Evolutionary conservation across 2,113 vertebrate genomes (phyloP), one percentile per base, ranked within the genome.

Genomic region (Ivindomyrus marchei): DNA sequence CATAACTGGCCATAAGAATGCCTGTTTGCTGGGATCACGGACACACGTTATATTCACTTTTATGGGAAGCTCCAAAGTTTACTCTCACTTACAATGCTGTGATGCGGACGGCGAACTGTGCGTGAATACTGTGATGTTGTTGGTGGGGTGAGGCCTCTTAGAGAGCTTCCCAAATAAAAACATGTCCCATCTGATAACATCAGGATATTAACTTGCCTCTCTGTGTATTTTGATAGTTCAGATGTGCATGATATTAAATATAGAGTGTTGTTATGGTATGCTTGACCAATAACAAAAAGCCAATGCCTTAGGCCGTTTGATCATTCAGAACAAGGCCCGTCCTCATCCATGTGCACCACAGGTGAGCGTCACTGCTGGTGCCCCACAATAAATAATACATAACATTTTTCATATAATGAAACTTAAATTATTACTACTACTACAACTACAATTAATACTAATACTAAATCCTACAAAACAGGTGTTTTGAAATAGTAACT

Each of bases 11-110:
- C 86, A 58, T 11, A 74, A 83, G 49, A 88, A 84, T 90, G 86
- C 42, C 58, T 47, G 90, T 88, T 88, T 56, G 50, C 49, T 88
- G 70, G 17, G 77, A 90, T 27, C 56, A 62, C 53, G 31, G 66
- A 31, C 39, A 39, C 49, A 42, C 4, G 13, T n/a, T 45, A 83
- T 47, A 84, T 88, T 58, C 42, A 49, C 50, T 88, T 90, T 31
- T 62, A 88, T 15, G 74, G 52, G 70, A 27, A 88, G 49, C 49
- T 45, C 36, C 86, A 10, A 31, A 77, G 88, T 77, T 89, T 36
- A 17, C 85, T 87, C 46, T 36, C 27, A 3, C 70, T 52, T 74
- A 46, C 49, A 10, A 11, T 66, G 5, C 9, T 3, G 58, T 27
- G 58, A 66, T 66, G n/a, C 1, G 9, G 58, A 66, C 9, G 56